phyloP scores from a whole-genome alignment of 1,140 invertebrate genomes.

The Drosophila bocki region DNA sequence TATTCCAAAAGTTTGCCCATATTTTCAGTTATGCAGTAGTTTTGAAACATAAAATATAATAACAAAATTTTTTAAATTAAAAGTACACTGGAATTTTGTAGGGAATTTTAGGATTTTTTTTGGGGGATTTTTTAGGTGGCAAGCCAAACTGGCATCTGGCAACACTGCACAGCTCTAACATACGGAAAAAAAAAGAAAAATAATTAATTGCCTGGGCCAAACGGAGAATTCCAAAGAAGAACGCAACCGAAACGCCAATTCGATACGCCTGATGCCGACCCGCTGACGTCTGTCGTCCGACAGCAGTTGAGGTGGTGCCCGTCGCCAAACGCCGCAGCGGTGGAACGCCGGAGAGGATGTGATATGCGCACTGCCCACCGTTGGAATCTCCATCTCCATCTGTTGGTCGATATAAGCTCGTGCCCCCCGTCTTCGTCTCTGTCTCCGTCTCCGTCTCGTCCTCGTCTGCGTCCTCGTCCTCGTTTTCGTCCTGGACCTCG shows the following conservation, averaged over 20 bases:
- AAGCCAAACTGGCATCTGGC: no score
- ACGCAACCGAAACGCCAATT: constrained; percentile 8
- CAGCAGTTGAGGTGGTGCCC: constrained; percentile 10
- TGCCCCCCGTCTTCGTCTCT: constrained; percentile 10
- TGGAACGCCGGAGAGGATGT: constrained; percentile 34
- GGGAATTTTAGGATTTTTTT: no score
- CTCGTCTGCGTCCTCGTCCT: neutral
- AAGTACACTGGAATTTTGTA: no score
- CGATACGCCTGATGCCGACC: constrained; percentile 9
- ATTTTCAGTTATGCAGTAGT: no score
- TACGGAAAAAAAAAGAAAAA: constrained; percentile 17
- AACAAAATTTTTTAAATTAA: no score
- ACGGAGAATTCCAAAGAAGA: constrained; percentile 26
- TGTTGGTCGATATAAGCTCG: constrained; percentile 39
- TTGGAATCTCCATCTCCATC: constrained; percentile 25
- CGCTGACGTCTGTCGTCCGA: constrained; percentile 14
- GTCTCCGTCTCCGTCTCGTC: neutral
- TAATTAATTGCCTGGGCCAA: constrained; percentile 14
- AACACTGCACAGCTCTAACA: neutral
- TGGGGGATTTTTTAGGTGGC: no score
- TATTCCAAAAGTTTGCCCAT: no score
- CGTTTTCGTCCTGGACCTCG: neutral
- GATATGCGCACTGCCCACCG: constrained; percentile 31
- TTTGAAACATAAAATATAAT: no score
- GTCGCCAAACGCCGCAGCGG: constrained; percentile 17